These are phyloP conservation scores for Clarias laeviceps DNA, from an alignment of 2,797 vertebrate genomes.

Conservation along the genomic window DNA sequence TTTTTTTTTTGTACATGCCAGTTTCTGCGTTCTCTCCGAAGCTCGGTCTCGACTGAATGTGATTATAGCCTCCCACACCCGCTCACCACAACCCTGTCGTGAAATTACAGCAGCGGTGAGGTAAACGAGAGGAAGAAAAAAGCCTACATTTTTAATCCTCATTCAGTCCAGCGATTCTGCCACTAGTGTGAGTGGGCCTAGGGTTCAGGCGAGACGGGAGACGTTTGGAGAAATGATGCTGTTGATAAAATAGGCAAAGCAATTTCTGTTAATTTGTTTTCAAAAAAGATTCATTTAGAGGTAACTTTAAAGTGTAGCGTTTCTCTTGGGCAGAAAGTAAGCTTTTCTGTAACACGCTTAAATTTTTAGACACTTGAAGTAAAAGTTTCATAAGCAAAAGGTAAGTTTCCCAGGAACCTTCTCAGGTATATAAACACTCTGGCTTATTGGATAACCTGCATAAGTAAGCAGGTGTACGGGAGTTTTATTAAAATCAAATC, in stretches of 20 bases:
- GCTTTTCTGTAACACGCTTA: background rate
- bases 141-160: slow-evolving; percentile 10
- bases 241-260: background rate
- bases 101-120: slow-evolving; percentile 52
- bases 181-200: background rate
- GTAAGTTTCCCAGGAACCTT: too few species aligned
- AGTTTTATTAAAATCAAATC: too few species aligned
- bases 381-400: too few species aligned
- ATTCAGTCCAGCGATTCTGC: background rate
- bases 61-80: slow-evolving; percentile 54
- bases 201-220: slow-evolving; percentile 19
- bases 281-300: background rate
- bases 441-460: too few species aligned
- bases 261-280: background rate
- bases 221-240: slow-evolving; percentile 14
- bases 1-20: slow-evolving; percentile 18
- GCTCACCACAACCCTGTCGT: slow-evolving; percentile 46
- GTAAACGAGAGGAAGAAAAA: slow-evolving; percentile 33
- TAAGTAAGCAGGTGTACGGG: too few species aligned
- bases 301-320: background rate
- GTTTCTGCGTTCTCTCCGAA: slow-evolving; percentile 37
- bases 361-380: too few species aligned
- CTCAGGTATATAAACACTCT: too few species aligned
- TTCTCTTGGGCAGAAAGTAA: background rate
- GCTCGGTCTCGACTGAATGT: slow-evolving; percentile 46